A percentile compares a stretch with the other conserved stretches of the same genome.
phyloP scores from a whole-genome alignment of 2,797 vertebrate species.

The Gadopsis bispinosus region DNA sequence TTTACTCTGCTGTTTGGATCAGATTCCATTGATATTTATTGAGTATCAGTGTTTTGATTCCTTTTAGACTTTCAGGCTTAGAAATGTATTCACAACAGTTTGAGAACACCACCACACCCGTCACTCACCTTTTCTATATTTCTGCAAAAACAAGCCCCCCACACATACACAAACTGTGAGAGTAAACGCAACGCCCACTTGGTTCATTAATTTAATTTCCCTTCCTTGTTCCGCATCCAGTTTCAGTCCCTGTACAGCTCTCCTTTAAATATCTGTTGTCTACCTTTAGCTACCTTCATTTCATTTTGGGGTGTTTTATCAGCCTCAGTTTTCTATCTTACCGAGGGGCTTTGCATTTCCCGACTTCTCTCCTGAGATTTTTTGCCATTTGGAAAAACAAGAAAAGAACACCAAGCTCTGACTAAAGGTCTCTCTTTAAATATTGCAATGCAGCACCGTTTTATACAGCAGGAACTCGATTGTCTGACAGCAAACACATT shows the following conservation, averaged over 20 bases:
- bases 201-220: constrained; percentile 32
- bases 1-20: constrained; percentile 8
- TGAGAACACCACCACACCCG: constrained; percentile 6
- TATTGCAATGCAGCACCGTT: constrained; percentile 1
- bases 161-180: background rate
- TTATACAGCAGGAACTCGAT: background rate
- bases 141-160: constrained; percentile 24
- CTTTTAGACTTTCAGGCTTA: constrained; percentile 6
- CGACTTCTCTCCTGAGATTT: background rate
- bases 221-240: constrained; percentile 9
- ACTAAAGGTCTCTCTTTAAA: background rate
- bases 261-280: constrained; percentile 17
- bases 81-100: constrained; percentile 48
- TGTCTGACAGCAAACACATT: constrained; percentile 19
- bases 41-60: constrained; percentile 23
- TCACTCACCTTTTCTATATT: constrained; percentile 34
- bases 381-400: background rate
- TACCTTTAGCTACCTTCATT: constrained; percentile 1
- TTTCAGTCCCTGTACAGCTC: constrained; percentile 17
- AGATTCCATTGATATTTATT: constrained; percentile 34
- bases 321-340: background rate
- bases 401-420: background rate
- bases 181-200: constrained; percentile 33
- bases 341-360: constrained; percentile 1
- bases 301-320: background rate